Evolutionary conservation across 2,113 vertebrate genomes (phyloP).

Genomic region (Stictonetta naevosa): DNA sequence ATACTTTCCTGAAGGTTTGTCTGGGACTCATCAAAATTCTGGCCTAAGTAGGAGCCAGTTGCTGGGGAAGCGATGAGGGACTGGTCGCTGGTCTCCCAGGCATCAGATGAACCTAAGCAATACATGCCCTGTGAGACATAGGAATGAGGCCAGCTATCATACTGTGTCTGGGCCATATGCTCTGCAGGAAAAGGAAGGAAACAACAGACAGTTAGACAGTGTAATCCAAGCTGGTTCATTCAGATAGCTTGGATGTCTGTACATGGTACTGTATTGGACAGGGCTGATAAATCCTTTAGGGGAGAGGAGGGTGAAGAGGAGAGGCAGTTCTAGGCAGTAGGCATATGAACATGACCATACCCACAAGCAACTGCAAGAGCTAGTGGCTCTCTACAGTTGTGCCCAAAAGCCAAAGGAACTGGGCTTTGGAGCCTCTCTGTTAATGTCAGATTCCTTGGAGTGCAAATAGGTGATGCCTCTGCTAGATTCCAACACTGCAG

Average conservation of each 20-base stretch:
- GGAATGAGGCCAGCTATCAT: constrained; percentile 97
- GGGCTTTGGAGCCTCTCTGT: background rate
- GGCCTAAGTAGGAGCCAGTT: constrained; percentile 85
- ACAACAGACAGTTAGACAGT: background rate
- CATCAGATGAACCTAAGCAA: constrained; percentile 95
- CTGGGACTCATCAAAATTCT: constrained; percentile 81
- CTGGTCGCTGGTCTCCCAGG: constrained; percentile 95
- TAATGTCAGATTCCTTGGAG: background rate
- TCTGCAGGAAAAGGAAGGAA: constrained; percentile 69
- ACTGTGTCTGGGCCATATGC: constrained; percentile 88
- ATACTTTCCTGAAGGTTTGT: constrained; percentile 79
- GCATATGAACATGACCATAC: background rate
- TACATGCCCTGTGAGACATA: constrained; percentile 98
- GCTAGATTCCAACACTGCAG: background rate
- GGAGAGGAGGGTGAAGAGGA: background rate
- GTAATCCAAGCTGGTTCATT: background rate
- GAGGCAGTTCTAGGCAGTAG: background rate
- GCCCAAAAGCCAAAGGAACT: background rate
- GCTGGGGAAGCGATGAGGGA: constrained; percentile 91
- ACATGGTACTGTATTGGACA: background rate
- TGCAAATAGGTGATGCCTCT: background rate
- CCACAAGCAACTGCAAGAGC: background rate
- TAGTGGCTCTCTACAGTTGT: background rate
- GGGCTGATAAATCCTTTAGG: background rate
- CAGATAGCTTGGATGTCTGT: background rate